Percentiles rank a stretch among this genome's conserved stretches.
Evolutionary conservation across 2,888 invertebrate species (phyloP).

Genomic region (Erannis defoliaria): DNA sequence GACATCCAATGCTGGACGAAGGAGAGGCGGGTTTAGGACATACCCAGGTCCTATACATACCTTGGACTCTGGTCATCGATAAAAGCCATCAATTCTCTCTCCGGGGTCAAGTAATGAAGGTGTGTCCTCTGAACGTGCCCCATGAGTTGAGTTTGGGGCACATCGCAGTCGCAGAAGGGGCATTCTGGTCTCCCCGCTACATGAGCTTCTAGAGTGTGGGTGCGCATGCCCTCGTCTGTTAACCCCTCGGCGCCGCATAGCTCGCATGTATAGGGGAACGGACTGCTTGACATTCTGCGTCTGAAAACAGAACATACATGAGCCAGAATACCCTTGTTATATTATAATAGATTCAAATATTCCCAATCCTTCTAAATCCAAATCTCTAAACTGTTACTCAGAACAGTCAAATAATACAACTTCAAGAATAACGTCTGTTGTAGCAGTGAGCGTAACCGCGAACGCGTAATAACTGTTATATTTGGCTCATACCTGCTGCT

Average conservation of each 20-base stretch:
- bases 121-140: slow-evolving; percentile 95
- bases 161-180: slow-evolving; percentile 93
- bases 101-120: slow-evolving; percentile 93
- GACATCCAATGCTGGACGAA: neutral
- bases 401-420: no score
- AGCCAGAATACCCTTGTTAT: no score
- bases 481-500: no score
- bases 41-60: slow-evolving; percentile 56
- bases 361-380: no score
- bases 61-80: slow-evolving; percentile 90
- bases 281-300: slow-evolving; percentile 74
- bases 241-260: slow-evolving; percentile 94
- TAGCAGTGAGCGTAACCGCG: no score
- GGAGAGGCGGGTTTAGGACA: no score
- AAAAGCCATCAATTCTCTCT: slow-evolving; percentile 91
- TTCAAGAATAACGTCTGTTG: no score
- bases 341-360: no score
- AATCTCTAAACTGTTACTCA: no score
- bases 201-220: slow-evolving; percentile 92
- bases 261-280: slow-evolving; percentile 89
- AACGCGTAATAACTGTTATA: no score
- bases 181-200: slow-evolving; percentile 92
- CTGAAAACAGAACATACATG: slow-evolving; percentile 30
- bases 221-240: slow-evolving; percentile 92
- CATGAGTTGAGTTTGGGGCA: slow-evolving; percentile 91